Conservation (phyloP, 2,113 vertebrate species). For the Phainopepla nitens region DNA sequence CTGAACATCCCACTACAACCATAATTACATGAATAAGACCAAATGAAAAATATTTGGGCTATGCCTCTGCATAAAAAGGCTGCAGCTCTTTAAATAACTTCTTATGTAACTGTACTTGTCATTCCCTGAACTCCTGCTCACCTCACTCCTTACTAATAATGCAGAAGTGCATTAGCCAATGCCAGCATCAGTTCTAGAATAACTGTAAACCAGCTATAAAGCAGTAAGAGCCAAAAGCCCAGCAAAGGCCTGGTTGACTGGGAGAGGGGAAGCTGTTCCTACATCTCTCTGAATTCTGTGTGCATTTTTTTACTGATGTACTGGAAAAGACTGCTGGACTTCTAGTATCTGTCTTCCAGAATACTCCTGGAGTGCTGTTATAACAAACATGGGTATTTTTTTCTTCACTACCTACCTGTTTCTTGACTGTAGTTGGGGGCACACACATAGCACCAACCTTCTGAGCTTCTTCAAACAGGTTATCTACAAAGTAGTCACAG, state of each 20-base stretch:
- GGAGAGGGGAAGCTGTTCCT: not conserved
- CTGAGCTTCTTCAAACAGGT: slow-evolving; percentile 75
- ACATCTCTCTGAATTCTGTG: not conserved
- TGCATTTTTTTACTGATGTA: not conserved
- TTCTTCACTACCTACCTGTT: slow-evolving; percentile 51
- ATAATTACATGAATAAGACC: not conserved
- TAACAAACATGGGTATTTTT: not conserved
- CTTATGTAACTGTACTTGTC: not conserved
- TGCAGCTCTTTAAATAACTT: not conserved
- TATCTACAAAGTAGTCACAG: slow-evolving; percentile 69
- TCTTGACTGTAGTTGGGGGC: slow-evolving; percentile 59
- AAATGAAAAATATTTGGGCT: not conserved
- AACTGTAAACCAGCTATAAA: not conserved
- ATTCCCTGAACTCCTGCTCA: not conserved
- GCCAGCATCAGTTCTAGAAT: not conserved
- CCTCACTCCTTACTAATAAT: not conserved
- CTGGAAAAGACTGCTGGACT: not conserved
- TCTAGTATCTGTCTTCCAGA: not conserved
- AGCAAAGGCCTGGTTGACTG: not conserved
- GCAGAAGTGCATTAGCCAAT: not conserved
- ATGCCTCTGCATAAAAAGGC: not conserved
- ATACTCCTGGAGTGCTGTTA: not conserved
- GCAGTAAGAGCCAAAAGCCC: not conserved
- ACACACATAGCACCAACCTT: slow-evolving; percentile 62
- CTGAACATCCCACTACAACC: not conserved